A percentile compares a stretch with the other conserved stretches of the same genome.
Evolutionary conservation across 2,888 invertebrate genomes (phyloP).

Genomic region (Ennomos fuscantarius): DNA sequence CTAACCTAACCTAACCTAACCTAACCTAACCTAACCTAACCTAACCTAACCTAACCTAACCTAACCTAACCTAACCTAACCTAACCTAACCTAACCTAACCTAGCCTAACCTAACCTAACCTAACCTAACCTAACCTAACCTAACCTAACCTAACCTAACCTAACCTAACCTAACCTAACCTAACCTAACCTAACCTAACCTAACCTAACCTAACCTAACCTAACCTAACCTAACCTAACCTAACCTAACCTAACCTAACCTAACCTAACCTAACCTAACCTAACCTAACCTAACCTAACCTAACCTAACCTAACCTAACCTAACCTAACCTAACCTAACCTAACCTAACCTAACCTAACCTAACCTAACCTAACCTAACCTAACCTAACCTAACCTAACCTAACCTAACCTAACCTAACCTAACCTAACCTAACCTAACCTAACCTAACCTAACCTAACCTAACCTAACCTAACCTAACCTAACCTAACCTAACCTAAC

Average conservation of each 20-base stretch:
- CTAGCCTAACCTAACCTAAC: constrained; percentile 6
- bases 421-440: constrained; percentile 16
- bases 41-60: constrained; percentile 22
- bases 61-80: constrained; percentile 15
- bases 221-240: constrained; percentile 32
- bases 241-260: constrained; percentile 35
- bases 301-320: constrained; percentile 29
- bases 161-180: constrained; percentile 27
- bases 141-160: constrained; percentile 15
- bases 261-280: constrained; percentile 35
- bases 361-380: constrained; percentile 20
- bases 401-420: constrained; percentile 10
- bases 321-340: constrained; percentile 18
- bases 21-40: constrained; percentile 31
- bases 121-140: constrained; percentile 15
- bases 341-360: constrained; percentile 22
- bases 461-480: constrained; percentile 6
- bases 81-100: constrained; percentile 19
- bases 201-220: constrained; percentile 26
- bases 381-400: constrained; percentile 6
- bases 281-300: constrained; percentile 36
- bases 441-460: constrained; percentile 19
- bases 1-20: constrained; percentile 39
- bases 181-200: constrained; percentile 31
- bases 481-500: constrained; percentile 26